Base-by-base conservation (phyloP, 1,140 invertebrate genomes). In the Aphelenchoides besseyi region DNA sequence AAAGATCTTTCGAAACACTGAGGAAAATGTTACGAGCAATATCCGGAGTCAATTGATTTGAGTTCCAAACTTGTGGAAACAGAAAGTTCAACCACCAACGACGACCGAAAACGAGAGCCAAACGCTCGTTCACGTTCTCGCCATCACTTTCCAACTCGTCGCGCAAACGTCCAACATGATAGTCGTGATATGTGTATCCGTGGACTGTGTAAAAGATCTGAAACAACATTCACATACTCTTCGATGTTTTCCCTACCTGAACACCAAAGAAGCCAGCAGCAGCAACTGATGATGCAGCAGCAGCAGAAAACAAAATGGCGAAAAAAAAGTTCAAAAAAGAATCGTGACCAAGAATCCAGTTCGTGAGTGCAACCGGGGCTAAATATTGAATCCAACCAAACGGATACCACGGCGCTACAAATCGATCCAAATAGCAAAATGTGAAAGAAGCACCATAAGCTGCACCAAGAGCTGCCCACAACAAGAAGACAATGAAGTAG, bases 171-270 rank as follows among this genome's bases (percentile, higher is more conserved):
- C 63, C 52, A 29, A 70, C 62, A 61, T 79, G 76, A 41, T 79
- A 78, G 35, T 78, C 77, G 28, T 80, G 66, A 71, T 79, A 75
- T 48, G 77, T 79, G 35, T 75, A 80, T 23, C 78, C 77, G 12
- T 76, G 68, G 28, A 77, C 35, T 12, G 74, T 78, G 48, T 79
- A 78, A 63, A 77, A 70, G 36, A 78, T 78, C 77, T 78, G 37
- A 26, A 71, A n/a, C n/a, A n/a, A n/a, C n/a, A 37, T n/a, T 67
- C 3, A 26, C 48, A 72, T 9, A 1, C 2, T 29, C 3, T 69
- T 69, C 12, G 12, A 36, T 29, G 33, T n/a, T 0, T 71, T 12
- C n/a, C 29, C 0, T 52, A 78, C 76, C 62, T 78, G 74, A 55
- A 64, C 55, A 36, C 57, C 57, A 37, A 79, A 80, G 59, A 79